A percentile compares a stretch with the other conserved stretches of the same genome.
These are phyloP conservation scores for Styela clava DNA, from an alignment of 23 tunicate genomes.

Conservation along the genomic window DNA sequence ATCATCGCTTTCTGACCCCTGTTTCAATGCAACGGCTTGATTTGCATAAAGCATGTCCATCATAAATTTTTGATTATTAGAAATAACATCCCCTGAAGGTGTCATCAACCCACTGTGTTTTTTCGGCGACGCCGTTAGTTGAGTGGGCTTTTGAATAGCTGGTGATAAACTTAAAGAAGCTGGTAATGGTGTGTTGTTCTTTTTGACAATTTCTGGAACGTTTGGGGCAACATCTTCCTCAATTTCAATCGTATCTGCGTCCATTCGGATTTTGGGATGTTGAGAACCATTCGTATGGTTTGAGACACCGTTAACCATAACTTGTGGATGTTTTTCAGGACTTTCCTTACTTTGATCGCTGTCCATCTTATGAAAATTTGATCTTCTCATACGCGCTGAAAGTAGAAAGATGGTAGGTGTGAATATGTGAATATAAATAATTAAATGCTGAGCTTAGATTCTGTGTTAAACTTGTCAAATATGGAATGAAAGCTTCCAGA, in stretches of 20 bases:
- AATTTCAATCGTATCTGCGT: not conserved
- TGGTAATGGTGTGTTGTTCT: not conserved
- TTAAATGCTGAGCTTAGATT: too few relatives aligned
- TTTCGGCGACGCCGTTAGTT: not conserved
- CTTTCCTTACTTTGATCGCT: not conserved
- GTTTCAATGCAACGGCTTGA: constrained; percentile 68
- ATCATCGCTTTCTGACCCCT: constrained; percentile 67
- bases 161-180: not conserved
- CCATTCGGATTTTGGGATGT: constrained; percentile 7
- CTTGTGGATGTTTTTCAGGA: not conserved
- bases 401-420: too few relatives aligned
- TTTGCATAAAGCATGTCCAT: constrained; percentile 94
- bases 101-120: not conserved
- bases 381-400: not conserved
- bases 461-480: too few relatives aligned
- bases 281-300: not conserved
- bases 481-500: too few relatives aligned
- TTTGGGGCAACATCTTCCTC: constrained; percentile 3
- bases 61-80: constrained; percentile 54
- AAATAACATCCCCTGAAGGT: constrained; percentile 48
- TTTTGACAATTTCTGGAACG: not conserved
- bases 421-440: too few relatives aligned
- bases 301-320: not conserved
- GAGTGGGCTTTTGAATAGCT: not conserved
- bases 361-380: not conserved